A percentile compares a stretch with the other conserved stretches of the same genome.
Evolutionary conservation across 2,888 invertebrate genomes (phyloP).

Genomic region (Carpatolechia fugitivella): DNA sequence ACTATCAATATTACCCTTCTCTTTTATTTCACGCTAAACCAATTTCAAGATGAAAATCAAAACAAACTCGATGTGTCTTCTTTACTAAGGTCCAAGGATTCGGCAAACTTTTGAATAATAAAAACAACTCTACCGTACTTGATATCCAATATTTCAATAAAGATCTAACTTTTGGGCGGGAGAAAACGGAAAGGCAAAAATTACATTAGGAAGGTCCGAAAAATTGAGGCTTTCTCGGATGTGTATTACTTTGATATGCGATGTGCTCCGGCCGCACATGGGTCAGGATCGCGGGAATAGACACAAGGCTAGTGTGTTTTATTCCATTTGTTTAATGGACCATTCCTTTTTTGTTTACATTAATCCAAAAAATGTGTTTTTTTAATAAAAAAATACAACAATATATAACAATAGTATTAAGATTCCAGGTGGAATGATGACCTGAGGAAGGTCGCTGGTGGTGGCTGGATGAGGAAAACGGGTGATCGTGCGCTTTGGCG

Average conservation of each 20-base stretch:
- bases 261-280: slow-evolving; percentile 3
- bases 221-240: slow-evolving; percentile 58
- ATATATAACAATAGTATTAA: no score
- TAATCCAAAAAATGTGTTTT: no score
- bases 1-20: slow-evolving; percentile 42
- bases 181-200: slow-evolving; percentile 70
- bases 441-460: no score
- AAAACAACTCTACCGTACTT: slow-evolving; percentile 69
- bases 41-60: slow-evolving; percentile 53
- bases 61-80: slow-evolving; percentile 55
- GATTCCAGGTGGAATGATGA: no score
- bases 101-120: slow-evolving; percentile 64
- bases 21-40: slow-evolving; percentile 45
- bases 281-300: neutral
- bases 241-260: slow-evolving; percentile 38
- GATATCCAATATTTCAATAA: slow-evolving; percentile 78
- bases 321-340: neutral
- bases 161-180: slow-evolving; percentile 60
- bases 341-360: neutral
- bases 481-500: no score
- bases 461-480: no score
- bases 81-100: slow-evolving; percentile 36
- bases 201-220: slow-evolving; percentile 70
- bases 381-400: no score
- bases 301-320: neutral